phyloP scores from a whole-genome alignment of 2,797 vertebrate genomes.

The Diglossa cyanea region DNA sequence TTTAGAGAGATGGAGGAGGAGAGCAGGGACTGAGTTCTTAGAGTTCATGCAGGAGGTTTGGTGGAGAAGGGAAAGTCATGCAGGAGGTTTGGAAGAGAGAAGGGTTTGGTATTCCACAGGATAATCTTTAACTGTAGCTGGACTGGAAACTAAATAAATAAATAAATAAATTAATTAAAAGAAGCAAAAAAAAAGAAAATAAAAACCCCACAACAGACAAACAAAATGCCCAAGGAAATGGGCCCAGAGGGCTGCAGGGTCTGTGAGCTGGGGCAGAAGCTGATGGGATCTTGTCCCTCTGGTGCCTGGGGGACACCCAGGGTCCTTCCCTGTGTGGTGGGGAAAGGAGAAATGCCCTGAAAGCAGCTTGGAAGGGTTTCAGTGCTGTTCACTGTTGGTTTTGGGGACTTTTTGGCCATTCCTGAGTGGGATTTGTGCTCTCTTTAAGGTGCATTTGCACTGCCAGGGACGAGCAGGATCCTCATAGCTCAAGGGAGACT shows the following conservation, averaged over 20 bases:
- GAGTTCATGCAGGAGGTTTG: background rate
- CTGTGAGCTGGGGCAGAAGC: background rate
- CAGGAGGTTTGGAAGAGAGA: background rate
- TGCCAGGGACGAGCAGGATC: background rate
- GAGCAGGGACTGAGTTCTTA: background rate
- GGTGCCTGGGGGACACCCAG: background rate
- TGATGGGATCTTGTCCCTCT: background rate
- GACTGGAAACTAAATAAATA: background rate
- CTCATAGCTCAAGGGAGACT: background rate
- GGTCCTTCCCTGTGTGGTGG: background rate
- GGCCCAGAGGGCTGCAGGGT: background rate
- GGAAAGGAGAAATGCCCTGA: background rate
- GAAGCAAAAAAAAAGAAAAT: no score
- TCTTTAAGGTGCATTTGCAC: background rate
- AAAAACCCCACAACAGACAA: fast-evolving
- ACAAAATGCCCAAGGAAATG: fast-evolving
- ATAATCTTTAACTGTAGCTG: background rate
- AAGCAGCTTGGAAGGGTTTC: background rate
- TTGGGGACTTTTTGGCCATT: background rate
- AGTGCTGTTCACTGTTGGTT: background rate
- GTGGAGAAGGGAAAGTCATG: no score
- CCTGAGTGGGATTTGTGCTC: background rate
- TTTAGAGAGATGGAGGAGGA: background rate
- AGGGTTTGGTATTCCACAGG: no score
- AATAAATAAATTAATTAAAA: no score